Evolutionary conservation across 2,888 invertebrate species (phyloP).

Genomic region (Drosophila borborema): DNA sequence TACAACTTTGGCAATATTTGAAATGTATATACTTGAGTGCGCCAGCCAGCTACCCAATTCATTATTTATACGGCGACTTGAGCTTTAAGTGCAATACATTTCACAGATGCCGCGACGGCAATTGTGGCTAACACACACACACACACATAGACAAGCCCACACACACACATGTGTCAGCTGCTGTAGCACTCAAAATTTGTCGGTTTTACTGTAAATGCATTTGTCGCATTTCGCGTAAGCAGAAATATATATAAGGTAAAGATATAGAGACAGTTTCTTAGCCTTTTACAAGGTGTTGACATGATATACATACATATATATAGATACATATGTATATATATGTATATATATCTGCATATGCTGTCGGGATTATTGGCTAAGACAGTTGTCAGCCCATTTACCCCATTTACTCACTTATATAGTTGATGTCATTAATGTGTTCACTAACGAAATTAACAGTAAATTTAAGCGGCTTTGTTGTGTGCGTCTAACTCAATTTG

Average conservation of each 20-base stretch:
- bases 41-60: constrained; percentile 2
- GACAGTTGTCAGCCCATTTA: constrained; percentile 32
- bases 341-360: neutral
- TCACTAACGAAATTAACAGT: constrained; percentile 74
- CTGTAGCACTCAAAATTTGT: constrained; percentile 59
- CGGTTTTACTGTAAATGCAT: constrained; percentile 40
- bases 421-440: constrained; percentile 64
- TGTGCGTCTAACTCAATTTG: constrained; percentile 68
- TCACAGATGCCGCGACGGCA: constrained; percentile 47
- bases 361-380: constrained; percentile 53
- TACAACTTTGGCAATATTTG: constrained; percentile 51
- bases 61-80: constrained; percentile 36
- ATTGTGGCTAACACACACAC: constrained; percentile 31
- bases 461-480: constrained; percentile 71
- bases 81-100: constrained; percentile 53
- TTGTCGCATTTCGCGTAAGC: constrained; percentile 24
- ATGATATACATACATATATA: constrained; percentile 13
- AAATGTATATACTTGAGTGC: constrained; percentile 45
- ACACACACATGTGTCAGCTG: constrained; percentile 28
- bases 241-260: neutral
- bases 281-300: constrained; percentile 27
- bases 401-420: constrained; percentile 38
- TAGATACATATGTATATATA: neutral
- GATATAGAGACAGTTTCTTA: constrained; percentile 6
- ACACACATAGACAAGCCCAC: constrained; percentile 22